Conservation (phyloP, 2,888 invertebrate species). For the Tyria jacobaeae region DNA sequence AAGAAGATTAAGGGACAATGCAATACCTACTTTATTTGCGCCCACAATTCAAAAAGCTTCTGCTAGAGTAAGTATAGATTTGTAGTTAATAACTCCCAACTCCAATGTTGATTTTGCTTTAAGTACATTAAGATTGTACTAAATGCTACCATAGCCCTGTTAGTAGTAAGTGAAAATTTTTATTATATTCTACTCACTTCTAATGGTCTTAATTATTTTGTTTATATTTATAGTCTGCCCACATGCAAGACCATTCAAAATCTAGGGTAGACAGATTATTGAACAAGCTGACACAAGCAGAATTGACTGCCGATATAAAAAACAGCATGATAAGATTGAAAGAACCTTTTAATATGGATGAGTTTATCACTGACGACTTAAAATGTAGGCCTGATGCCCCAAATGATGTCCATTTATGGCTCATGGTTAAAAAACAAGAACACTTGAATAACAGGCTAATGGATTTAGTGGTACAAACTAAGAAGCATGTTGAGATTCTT, state of each 20-base stretch:
- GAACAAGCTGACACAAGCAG: constrained; percentile 64
- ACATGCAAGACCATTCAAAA: constrained; percentile 24
- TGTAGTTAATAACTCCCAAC: too few species aligned
- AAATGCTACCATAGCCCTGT: too few species aligned
- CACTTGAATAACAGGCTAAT: constrained; percentile 69
- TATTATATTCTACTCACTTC: not conserved
- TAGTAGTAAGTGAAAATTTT: not conserved
- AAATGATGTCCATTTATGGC: constrained; percentile 71
- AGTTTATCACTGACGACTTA: constrained; percentile 67
- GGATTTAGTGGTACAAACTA: constrained; percentile 68
- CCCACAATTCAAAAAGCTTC: constrained; percentile 18
- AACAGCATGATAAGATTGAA: constrained; percentile 59
- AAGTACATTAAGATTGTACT: too few species aligned
- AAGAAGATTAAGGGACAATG: constrained; percentile 67
- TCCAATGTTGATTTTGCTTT: too few species aligned
- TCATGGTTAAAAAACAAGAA: constrained; percentile 77
- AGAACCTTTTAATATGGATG: constrained; percentile 69
- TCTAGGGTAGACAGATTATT: constrained; percentile 66
- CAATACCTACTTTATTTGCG: constrained; percentile 73
- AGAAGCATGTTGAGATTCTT: constrained; percentile 68
- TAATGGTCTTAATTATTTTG: not conserved
- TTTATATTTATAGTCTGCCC: constrained; percentile 20
- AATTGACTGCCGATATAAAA: constrained; percentile 70
- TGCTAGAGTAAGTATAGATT: constrained; percentile 48
- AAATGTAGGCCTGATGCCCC: constrained; percentile 67